Conservation (phyloP, 2,797 vertebrate species). For the Silurus aristotelis region DNA sequence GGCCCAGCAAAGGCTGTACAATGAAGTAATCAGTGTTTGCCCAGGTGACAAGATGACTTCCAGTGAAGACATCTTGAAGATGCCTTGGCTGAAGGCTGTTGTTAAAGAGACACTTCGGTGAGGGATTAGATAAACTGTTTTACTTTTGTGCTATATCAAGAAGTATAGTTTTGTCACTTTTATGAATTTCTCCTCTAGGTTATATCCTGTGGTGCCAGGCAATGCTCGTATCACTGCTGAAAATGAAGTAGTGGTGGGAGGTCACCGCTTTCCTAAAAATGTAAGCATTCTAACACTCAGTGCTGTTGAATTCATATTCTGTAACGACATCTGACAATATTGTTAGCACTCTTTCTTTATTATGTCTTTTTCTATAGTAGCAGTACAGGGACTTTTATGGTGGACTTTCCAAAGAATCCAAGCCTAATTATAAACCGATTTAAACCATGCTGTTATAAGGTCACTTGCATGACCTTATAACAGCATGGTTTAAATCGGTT, state of each 20-base stretch:
- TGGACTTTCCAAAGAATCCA: neutral
- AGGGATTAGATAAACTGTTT: neutral
- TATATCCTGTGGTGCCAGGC: slow-evolving; percentile 79
- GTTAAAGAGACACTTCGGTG: slow-evolving; percentile 78
- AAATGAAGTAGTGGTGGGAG: slow-evolving; percentile 73
- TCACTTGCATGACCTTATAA: no score
- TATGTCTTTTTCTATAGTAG: neutral
- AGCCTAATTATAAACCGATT: neutral
- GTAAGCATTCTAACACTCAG: slow-evolving; percentile 57
- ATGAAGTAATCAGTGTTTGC: slow-evolving; percentile 70
- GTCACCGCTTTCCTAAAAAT: slow-evolving; percentile 73
- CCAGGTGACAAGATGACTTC: slow-evolving; percentile 68
- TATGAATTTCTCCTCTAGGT: slow-evolving; percentile 57
- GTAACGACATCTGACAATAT: neutral
- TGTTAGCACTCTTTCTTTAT: neutral
- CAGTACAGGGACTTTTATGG: neutral
- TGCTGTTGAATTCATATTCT: neutral
- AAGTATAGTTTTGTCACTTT: neutral
- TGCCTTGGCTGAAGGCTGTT: slow-evolving; percentile 77
- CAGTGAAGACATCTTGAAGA: slow-evolving; percentile 68
- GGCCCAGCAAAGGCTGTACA: slow-evolving; percentile 71
- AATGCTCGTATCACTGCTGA: slow-evolving; percentile 72
- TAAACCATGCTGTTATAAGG: neutral
- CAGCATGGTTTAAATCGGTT: no score
- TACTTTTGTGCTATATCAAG: neutral